Evolutionary conservation across 2,888 invertebrate species (phyloP).

Genomic region (Hanleya hanleyi): DNA sequence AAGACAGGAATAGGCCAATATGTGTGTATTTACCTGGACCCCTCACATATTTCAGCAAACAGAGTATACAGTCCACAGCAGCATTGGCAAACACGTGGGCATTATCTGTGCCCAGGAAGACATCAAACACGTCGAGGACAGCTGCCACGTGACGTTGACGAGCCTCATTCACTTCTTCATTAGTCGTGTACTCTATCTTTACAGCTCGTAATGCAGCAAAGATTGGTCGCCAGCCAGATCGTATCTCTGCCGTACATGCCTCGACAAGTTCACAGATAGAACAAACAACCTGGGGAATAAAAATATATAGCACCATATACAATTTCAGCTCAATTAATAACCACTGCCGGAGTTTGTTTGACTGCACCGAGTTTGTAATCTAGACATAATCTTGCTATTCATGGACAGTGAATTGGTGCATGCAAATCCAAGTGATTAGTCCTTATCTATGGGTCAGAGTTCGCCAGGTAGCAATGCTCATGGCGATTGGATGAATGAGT

Average conservation of each 20-base stretch:
- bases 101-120: conserved; percentile 92
- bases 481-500: too few relatives aligned
- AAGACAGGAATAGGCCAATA: too few relatives aligned
- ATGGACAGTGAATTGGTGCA: too few relatives aligned
- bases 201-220: conserved; percentile 95
- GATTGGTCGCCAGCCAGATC: conserved; percentile 96
- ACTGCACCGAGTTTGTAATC: too few relatives aligned
- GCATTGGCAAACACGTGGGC: conserved; percentile 95
- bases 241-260: conserved; percentile 92
- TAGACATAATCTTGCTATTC: too few relatives aligned
- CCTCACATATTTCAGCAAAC: conserved; percentile 85
- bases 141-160: conserved; percentile 72
- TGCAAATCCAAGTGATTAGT: too few relatives aligned
- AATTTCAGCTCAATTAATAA: neutral
- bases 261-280: conserved; percentile 97
- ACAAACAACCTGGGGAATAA: conserved; percentile 84
- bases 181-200: conserved; percentile 70
- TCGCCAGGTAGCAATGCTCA: too few relatives aligned
- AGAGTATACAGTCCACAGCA: conserved; percentile 93
- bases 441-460: too few relatives aligned
- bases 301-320: neutral
- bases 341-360: too few relatives aligned
- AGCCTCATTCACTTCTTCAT: conserved; percentile 70
- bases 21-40: conserved; percentile 80
- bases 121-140: conserved; percentile 87